Evolutionary conservation across 1,140 invertebrate species (phyloP), one percentile per base, ranked within the genome.

Genomic region (Calosoma granatense): DNA sequence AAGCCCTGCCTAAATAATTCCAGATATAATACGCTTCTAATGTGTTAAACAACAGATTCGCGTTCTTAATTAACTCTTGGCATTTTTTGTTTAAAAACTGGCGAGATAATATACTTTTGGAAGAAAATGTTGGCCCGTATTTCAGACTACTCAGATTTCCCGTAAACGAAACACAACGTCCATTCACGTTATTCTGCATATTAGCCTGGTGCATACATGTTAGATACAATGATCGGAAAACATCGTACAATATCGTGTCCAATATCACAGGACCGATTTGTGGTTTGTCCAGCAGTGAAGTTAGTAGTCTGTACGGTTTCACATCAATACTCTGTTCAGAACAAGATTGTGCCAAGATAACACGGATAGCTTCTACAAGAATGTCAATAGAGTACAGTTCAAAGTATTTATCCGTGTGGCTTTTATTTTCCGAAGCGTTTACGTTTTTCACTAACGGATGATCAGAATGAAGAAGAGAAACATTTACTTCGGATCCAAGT

Each of bases 21-120:
- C 92, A 95, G 51, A 95, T 84, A 66, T 91, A 94, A 51, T 84
- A 84, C 1, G 87, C 84, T 65, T 94, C 90, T 52, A 94, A 76
- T 1, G 88, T 88, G 22, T 86, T 85, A 67, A 96, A 90, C 15
- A 96, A 69, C 20, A 94, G 73, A 71, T 93, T 94, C 0, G 89
- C 90, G 12, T 87, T 90, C 74, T 93, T 93, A 2, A 88, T 74
- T 2, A 93, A 76, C 66, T 86, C 81, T 53, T 75, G 66, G 53
- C 70, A 72, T 51, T 72, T 67, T 41, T 67, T 67, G 1, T 26
- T 61, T 3, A 72, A 57, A 51, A 70, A 70, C 26, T 67, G 58
- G 55, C 68, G 68, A 15, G 61, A 67, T 54, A 70, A 59, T 12
- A 60, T 22, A 14, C 60, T 60, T 11, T 69, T 66, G n/a, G 41